Evolutionary conservation across 2,113 vertebrate genomes (phyloP), one percentile per base, ranked within the genome.

Genomic region (Aspiorhynchus laticeps): DNA sequence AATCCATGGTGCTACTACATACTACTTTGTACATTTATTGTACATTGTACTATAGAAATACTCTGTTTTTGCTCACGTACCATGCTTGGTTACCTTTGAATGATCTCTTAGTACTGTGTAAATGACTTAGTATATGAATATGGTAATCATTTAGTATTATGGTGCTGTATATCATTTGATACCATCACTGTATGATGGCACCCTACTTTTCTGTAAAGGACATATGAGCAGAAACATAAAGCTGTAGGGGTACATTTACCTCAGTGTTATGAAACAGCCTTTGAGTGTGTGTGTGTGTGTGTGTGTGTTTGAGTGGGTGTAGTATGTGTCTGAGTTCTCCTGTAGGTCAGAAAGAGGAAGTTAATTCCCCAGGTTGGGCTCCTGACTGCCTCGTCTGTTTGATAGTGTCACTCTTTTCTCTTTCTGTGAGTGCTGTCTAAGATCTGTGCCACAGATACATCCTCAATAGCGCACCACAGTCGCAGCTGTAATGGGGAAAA

Each of bases 371-470:
- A 86, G 84, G 85, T 85, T 87, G 81, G 88, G 83, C 73, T 75
- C 77, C 59, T 59, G 59, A 61, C 65, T 74, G 53, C 31, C 76
- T 73, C 53, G 9, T 77, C 65, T 77, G 81, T 87, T 51, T 91
- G 86, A 90, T 89, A 90, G 86, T 89, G 88, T 86, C 88, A 83
- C 36, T 74, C 88, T 88, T 80, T 77, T 84, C 78, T 90, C 77
- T 78, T 80, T 83, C 83, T 74, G 84, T 77, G 76, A 88, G 80
- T n/a, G 14, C 79, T 83, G 83, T 83, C 33, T 65, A 69, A 90
- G 88, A 91, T 91, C 83, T 85, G 65, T 73, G 53, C 84, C 36
- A 65, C 28, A 91, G 91, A 91, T 91, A 88, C 80, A 86, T 88
- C 80, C 87, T 83, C 71, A 89, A 87, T 85, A 81, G 78, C 31